These are phyloP conservation scores for Delia radicum DNA, from an alignment of 1,140 invertebrate species.

Conservation along the genomic window DNA sequence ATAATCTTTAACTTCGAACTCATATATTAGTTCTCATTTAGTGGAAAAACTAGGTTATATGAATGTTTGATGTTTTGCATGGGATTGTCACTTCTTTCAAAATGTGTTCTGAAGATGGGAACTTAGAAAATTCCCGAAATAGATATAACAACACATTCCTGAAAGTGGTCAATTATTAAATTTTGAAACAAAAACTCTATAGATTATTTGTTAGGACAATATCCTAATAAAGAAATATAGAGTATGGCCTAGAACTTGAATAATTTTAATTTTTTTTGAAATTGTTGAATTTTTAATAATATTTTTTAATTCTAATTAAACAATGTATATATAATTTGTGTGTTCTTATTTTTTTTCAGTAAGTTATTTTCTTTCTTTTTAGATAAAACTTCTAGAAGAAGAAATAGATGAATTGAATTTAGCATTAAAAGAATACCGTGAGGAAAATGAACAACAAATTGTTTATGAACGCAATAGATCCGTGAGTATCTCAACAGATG, in stretches of 20 bases:
- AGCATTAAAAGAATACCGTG: conserved; percentile 64
- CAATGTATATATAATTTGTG: background rate
- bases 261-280: background rate
- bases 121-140: too few species aligned
- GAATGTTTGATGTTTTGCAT: too few species aligned
- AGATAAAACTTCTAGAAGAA: conserved; percentile 62
- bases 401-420: conserved; percentile 66
- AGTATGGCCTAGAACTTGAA: background rate
- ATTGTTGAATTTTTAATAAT: background rate
- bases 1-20: too few species aligned
- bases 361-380: conserved; percentile 14
- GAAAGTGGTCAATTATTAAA: too few species aligned
- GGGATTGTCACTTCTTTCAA: too few species aligned
- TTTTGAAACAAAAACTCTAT: too few species aligned
- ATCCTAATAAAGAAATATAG: too few species aligned
- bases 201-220: too few species aligned
- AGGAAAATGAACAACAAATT: conserved; percentile 65
- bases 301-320: background rate
- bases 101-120: too few species aligned
- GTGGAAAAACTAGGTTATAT: too few species aligned
- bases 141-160: too few species aligned
- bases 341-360: background rate
- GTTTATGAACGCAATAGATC: conserved; percentile 65
- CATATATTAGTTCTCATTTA: too few species aligned
- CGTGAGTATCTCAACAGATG: conserved; percentile 62